These are phyloP conservation scores for Drosophila nasuta DNA, from an alignment of 1,140 invertebrate genomes.

Conservation along the genomic window DNA sequence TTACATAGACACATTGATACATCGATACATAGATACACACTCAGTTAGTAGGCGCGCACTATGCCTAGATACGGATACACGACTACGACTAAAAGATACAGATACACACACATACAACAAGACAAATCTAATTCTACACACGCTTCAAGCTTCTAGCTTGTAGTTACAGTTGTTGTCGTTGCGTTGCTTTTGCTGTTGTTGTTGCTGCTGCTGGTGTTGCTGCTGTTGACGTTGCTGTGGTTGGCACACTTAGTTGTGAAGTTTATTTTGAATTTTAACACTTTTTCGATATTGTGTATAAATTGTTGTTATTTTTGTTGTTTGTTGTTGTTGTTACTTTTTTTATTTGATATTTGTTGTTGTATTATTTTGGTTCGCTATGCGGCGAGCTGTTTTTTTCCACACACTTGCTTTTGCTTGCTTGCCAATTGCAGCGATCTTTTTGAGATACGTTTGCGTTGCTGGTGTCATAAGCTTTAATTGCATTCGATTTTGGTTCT, in stretches of 20 bases:
- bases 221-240: conserved; percentile 46
- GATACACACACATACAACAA: conserved; percentile 28
- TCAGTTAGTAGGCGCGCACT: background rate
- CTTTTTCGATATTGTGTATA: conserved; percentile 50
- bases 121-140: conserved; percentile 34
- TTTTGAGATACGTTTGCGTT: conserved; percentile 38
- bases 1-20: conserved; percentile 16
- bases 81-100: background rate
- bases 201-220: conserved; percentile 44
- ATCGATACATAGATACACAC: background rate
- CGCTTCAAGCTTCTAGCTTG: conserved; percentile 24
- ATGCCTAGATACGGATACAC: conserved; percentile 8
- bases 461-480: conserved; percentile 63
- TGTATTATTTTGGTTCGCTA: conserved; percentile 42
- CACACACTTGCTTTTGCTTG: conserved; percentile 41
- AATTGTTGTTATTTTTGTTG: conserved; percentile 53
- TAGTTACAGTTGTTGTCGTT: conserved; percentile 35
- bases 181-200: conserved; percentile 34
- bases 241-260: conserved; percentile 82
- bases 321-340: conserved; percentile 39
- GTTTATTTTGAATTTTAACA: conserved; percentile 83
- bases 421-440: conserved; percentile 57
- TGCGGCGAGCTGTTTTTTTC: conserved; percentile 74
- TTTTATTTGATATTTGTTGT: conserved; percentile 35
- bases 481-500: conserved; percentile 74